These are phyloP conservation scores for Leucophora obtusa DNA, from an alignment of 2,888 invertebrate genomes.

Conservation along the genomic window DNA sequence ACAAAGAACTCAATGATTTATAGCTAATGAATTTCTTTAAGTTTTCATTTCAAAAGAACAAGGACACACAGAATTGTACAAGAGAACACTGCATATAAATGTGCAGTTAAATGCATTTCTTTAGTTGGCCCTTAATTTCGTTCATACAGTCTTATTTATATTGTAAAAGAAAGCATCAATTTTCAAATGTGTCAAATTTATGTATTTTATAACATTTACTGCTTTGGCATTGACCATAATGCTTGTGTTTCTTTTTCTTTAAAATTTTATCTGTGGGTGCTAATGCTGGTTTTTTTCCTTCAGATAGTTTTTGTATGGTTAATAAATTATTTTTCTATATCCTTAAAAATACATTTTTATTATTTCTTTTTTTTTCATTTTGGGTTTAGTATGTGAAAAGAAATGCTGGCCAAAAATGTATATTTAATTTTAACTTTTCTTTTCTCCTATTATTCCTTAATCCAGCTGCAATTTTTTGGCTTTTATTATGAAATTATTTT, in stretches of 20 bases:
- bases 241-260: neutral
- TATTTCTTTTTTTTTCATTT: constrained; percentile 4
- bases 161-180: constrained; percentile 2
- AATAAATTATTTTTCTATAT: constrained; percentile 46
- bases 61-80: constrained; percentile 28
- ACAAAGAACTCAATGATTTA: constrained; percentile 55
- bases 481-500: constrained; percentile 25
- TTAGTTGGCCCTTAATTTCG: neutral
- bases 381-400: neutral
- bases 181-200: neutral
- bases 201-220: constrained; percentile 1
- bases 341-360: constrained; percentile 31
- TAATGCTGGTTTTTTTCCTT: constrained; percentile 23
- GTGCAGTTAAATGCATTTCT: constrained; percentile 11
- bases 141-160: neutral
- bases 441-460: neutral
- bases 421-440: neutral
- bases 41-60: constrained; percentile 34
- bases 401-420: constrained; percentile 30
- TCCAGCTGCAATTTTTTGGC: constrained; percentile 25
- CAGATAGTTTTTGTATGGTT: constrained; percentile 23
- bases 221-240: constrained; percentile 15
- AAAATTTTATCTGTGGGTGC: constrained; percentile 27
- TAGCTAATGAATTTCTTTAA: constrained; percentile 53
- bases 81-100: constrained; percentile 35